Conservation (phyloP, 1,140 invertebrate genomes). For the Macrobrachium nipponense region DNA sequence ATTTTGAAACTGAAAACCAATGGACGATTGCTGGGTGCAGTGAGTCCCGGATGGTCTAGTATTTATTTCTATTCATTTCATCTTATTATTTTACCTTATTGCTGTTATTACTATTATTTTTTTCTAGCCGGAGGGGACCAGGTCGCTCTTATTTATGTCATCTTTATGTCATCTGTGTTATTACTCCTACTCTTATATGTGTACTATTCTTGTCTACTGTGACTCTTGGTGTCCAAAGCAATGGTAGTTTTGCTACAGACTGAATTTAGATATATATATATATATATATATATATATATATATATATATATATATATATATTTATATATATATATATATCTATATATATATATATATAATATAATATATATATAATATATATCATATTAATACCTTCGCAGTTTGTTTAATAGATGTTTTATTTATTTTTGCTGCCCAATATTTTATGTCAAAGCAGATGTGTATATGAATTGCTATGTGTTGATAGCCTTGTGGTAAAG, state of each 20-base stretch:
- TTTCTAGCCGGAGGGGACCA: slow-evolving; percentile 36
- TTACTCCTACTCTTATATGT: slow-evolving; percentile 27
- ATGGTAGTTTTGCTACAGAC: slow-evolving; percentile 46
- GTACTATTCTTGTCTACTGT: slow-evolving; percentile 30
- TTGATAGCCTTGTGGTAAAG: slow-evolving; percentile 36
- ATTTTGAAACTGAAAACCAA: not conserved
- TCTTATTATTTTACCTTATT: slow-evolving; percentile 6
- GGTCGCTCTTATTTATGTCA: slow-evolving; percentile 12
- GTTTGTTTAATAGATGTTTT: slow-evolving; percentile 55
- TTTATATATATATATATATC: no score
- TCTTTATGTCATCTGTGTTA: slow-evolving; percentile 9
- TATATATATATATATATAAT: no score
- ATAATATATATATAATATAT: no score
- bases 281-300: no score
- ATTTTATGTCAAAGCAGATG: slow-evolving; percentile 24
- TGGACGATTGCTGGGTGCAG: slow-evolving; percentile 6
- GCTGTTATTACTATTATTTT: slow-evolving; percentile 8
- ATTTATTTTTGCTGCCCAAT: slow-evolving; percentile 58
- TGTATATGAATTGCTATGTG: slow-evolving; percentile 39
- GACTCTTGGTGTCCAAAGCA: slow-evolving; percentile 28
- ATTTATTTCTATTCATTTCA: slow-evolving; percentile 27
- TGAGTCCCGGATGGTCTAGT: slow-evolving; percentile 32
- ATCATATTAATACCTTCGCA: no score
- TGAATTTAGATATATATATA: slow-evolving; percentile 49
- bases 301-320: no score